Evolutionary conservation across 2,888 invertebrate species (phyloP).

Genomic region (Netelia virgata): DNA sequence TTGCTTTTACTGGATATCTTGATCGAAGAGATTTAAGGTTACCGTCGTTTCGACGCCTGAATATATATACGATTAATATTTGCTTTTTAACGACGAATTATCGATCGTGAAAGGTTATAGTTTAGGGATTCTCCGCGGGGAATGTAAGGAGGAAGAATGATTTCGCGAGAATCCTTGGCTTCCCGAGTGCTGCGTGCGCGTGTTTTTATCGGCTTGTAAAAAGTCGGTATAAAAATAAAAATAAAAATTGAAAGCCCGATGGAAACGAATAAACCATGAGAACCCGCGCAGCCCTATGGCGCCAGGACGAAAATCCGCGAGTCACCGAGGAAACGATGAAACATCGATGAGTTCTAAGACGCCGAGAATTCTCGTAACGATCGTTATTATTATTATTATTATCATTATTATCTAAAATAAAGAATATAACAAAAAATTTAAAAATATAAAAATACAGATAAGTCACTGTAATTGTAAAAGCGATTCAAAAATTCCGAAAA

Average conservation of each 20-base stretch:
- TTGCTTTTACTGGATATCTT: background rate
- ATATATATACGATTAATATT: constrained; percentile 10
- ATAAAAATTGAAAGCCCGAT: background rate
- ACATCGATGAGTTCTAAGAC: constrained; percentile 23
- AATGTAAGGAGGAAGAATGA: background rate
- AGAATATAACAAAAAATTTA: background rate
- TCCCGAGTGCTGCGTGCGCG: background rate
- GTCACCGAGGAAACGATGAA: constrained; percentile 44
- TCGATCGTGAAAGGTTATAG: background rate
- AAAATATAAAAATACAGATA: too few relatives aligned
- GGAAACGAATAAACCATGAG: constrained; percentile 11
- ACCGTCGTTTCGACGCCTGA: background rate
- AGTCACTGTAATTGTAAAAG: too few relatives aligned
- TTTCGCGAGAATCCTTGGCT: background rate
- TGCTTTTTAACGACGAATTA: constrained; percentile 16
- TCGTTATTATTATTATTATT: background rate
- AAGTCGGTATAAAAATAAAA: background rate
- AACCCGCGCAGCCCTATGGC: constrained; percentile 38
- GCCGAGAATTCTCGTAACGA: constrained; percentile 72
- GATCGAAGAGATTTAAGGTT: constrained; percentile 6
- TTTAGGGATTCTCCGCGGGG: background rate
- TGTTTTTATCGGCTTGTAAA: background rate
- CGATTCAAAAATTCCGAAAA: background rate
- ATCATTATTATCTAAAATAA: background rate
- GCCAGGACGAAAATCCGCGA: constrained; percentile 51